phyloP scores from a whole-genome alignment of 1,140 invertebrate genomes.

The Littorina saxatilis region DNA sequence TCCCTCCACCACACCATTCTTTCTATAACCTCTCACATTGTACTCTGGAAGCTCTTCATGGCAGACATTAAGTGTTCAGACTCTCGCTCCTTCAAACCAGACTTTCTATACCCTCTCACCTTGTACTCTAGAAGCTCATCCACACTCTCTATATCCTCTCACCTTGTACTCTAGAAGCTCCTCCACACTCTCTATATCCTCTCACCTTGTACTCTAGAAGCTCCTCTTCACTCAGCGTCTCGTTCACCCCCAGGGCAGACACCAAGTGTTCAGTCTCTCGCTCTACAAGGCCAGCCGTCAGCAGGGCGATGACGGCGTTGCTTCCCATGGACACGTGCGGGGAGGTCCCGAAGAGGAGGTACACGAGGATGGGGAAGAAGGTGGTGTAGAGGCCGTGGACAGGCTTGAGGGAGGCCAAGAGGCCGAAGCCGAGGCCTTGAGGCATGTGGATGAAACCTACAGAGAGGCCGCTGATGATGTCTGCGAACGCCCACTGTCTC shows the following conservation, averaged over 20 bases:
- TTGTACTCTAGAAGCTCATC: conserved; percentile 58
- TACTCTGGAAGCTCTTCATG: too few species aligned
- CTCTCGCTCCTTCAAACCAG: too few species aligned
- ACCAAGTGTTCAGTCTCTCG: conserved; percentile 33
- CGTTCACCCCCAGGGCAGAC: neutral
- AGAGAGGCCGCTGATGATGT: conserved; percentile 83
- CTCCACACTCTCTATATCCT: too few species aligned
- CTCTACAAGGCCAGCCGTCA: conserved; percentile 54
- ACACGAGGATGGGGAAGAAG: conserved; percentile 66
- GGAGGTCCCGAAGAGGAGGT: conserved; percentile 68
- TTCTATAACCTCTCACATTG: too few species aligned
- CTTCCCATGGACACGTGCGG: conserved; percentile 66
- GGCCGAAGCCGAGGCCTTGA: conserved; percentile 83
- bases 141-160: too few species aligned
- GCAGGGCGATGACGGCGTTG: conserved; percentile 59
- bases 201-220: conserved; percentile 58
- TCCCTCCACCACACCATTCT: too few species aligned
- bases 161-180: too few species aligned
- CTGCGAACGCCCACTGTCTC: conserved; percentile 61
- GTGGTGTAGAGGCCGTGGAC: conserved; percentile 67
- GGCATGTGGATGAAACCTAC: conserved; percentile 95
- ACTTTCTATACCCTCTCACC: too few species aligned
- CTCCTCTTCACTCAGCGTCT: conserved; percentile 24
- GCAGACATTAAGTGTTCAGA: too few species aligned
- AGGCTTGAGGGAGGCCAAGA: conserved; percentile 72